phyloP scores from a whole-genome alignment of 53 echinoderm and acorn worm genomes.

The Mesocentrotus franciscanus region DNA sequence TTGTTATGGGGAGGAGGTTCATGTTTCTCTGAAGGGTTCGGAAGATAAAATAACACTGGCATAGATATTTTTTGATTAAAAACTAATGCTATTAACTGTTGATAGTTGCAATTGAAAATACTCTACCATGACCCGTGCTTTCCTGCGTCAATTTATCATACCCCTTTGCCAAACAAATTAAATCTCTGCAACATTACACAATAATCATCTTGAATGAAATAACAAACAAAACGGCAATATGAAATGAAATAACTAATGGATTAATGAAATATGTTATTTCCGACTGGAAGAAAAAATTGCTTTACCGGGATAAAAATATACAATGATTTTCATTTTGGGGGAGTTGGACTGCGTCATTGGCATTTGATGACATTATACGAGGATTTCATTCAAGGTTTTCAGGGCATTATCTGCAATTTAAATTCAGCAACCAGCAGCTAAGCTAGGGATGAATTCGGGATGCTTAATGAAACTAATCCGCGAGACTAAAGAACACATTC shows the following conservation, averaged over 20 bases:
- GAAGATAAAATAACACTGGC: too few relatives aligned
- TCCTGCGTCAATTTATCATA: too few relatives aligned
- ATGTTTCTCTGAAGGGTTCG: too few relatives aligned
- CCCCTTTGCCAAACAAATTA: too few relatives aligned
- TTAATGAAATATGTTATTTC: not conserved
- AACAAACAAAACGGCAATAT: not conserved
- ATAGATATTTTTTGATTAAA: too few relatives aligned
- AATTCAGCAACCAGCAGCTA: not conserved
- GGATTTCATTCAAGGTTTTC: not conserved
- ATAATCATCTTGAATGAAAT: not conserved
- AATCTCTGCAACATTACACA: too few relatives aligned
- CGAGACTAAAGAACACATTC: not conserved
- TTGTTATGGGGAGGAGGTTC: too few relatives aligned
- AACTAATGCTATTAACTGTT: too few relatives aligned
- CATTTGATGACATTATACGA: not conserved
- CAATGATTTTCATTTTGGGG: not conserved
- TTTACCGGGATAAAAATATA: not conserved
- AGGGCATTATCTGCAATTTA: conserved; percentile 26
- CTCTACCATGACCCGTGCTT: too few relatives aligned
- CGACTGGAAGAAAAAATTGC: not conserved
- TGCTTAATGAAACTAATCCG: not conserved
- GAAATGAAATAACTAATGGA: not conserved
- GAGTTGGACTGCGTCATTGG: not conserved
- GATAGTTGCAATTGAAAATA: too few relatives aligned
- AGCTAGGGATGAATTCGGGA: not conserved